A percentile compares a stretch with the other conserved stretches of the same genome.
These are phyloP conservation scores for Lasioglossum oenotherae DNA, from an alignment of 2,888 invertebrate species.

Conservation along the genomic window DNA sequence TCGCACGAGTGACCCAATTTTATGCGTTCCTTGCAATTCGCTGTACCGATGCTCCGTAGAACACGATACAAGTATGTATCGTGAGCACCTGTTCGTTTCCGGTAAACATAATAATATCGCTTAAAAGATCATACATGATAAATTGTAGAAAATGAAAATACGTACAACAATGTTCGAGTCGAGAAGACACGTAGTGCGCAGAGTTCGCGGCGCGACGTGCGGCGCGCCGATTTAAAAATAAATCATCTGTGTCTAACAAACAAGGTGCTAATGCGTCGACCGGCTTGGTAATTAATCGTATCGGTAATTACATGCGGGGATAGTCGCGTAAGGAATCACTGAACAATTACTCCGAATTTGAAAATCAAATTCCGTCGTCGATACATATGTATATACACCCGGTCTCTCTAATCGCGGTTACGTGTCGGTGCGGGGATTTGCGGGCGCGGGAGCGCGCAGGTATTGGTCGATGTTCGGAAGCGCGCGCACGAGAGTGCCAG, in stretches of 20 bases:
- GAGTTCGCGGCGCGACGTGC: neutral
- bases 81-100: too few relatives aligned
- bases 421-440: neutral
- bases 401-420: slow-evolving; percentile 3
- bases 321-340: neutral
- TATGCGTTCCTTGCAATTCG: neutral
- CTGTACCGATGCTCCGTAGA: neutral
- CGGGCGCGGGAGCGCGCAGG: neutral
- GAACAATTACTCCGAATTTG: neutral
- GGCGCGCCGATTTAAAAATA: neutral
- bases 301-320: neutral
- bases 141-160: neutral
- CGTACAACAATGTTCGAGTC: neutral
- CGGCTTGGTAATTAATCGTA: neutral
- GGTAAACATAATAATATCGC: neutral
- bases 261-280: neutral
- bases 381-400: neutral
- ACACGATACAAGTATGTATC: neutral
- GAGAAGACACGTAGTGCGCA: too few relatives aligned
- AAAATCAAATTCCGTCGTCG: slow-evolving; percentile 27
- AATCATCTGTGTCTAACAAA: neutral
- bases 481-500: slow-evolving; percentile 37
- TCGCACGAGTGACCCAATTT: neutral
- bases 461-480: slow-evolving; percentile 42
- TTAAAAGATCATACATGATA: neutral